A percentile compares a stretch with the other conserved stretches of the same genome.
Conservation (phyloP, 2,113 vertebrate genomes). For the Cyprinodon brontotheroides region DNA sequence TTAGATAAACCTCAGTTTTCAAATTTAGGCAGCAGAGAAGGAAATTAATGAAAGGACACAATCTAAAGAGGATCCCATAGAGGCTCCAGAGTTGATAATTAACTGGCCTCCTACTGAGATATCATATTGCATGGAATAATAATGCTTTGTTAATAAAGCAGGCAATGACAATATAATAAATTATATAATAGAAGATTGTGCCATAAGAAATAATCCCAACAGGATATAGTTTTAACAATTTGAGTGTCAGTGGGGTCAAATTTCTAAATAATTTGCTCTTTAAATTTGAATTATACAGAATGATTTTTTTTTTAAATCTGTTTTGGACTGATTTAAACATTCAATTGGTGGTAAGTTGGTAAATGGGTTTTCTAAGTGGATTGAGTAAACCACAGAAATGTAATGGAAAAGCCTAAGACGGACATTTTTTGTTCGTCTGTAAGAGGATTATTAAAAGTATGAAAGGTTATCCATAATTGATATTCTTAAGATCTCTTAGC, state of each 20-base stretch:
- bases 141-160: slow-evolving; percentile 70
- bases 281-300: slow-evolving; percentile 79
- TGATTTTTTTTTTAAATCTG: slow-evolving; percentile 68
- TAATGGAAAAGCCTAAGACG: slow-evolving; percentile 49
- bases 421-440: slow-evolving; percentile 64
- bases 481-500: slow-evolving; percentile 48
- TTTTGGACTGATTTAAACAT: slow-evolving; percentile 73
- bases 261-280: slow-evolving; percentile 63
- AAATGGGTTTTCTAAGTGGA: slow-evolving; percentile 42
- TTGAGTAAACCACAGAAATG: slow-evolving; percentile 33
- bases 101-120: slow-evolving; percentile 74
- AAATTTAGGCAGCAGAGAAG: slow-evolving; percentile 84
- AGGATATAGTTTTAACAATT: slow-evolving; percentile 65
- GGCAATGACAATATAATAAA: slow-evolving; percentile 76
- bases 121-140: slow-evolving; percentile 82
- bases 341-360: slow-evolving; percentile 46
- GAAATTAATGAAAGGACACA: slow-evolving; percentile 87
- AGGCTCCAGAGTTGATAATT: slow-evolving; percentile 72
- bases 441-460: slow-evolving; percentile 75
- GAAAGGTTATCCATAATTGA: slow-evolving; percentile 54
- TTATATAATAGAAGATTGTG: slow-evolving; percentile 69
- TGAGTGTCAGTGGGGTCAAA: slow-evolving; percentile 62
- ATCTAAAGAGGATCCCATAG: slow-evolving; percentile 70
- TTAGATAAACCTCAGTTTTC: slow-evolving; percentile 43
- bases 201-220: slow-evolving; percentile 68